Evolutionary conservation across 37 sponge, comb jelly and placozoan genomes (phyloP).

Genomic region (Ianthella basta): DNA sequence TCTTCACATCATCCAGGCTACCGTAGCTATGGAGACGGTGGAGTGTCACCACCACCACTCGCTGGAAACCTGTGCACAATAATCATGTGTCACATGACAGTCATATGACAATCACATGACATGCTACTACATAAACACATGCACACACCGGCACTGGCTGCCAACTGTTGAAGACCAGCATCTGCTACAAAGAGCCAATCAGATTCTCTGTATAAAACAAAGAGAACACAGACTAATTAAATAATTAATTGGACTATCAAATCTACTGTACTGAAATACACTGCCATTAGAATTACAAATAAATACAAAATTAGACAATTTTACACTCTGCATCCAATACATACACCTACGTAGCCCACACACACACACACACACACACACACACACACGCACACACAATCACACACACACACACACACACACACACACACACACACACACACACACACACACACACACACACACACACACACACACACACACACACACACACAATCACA

Average conservation of each 20-base stretch:
- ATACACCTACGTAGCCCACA: neutral
- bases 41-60: conserved; percentile 75
- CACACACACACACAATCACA: neutral
- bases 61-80: conserved; percentile 46
- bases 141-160: conserved; percentile 57
- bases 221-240: neutral
- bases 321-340: neutral
- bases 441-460: neutral
- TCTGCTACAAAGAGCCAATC: conserved; percentile 80
- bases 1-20: conserved; percentile 67
- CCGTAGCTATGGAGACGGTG: conserved; percentile 74
- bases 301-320: neutral
- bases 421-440: too few species aligned
- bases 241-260: neutral
- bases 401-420: neutral
- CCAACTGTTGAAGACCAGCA: conserved; percentile 60
- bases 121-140: too few species aligned
- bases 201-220: conserved; percentile 52
- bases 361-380: neutral
- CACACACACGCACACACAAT: neutral
- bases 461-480: conserved; percentile 26
- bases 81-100: too few species aligned
- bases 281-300: neutral
- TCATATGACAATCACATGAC: too few species aligned
- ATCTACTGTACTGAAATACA: neutral